Base-by-base conservation (phyloP, 2,888 invertebrate genomes). In the Gortyna flavago region DNA sequence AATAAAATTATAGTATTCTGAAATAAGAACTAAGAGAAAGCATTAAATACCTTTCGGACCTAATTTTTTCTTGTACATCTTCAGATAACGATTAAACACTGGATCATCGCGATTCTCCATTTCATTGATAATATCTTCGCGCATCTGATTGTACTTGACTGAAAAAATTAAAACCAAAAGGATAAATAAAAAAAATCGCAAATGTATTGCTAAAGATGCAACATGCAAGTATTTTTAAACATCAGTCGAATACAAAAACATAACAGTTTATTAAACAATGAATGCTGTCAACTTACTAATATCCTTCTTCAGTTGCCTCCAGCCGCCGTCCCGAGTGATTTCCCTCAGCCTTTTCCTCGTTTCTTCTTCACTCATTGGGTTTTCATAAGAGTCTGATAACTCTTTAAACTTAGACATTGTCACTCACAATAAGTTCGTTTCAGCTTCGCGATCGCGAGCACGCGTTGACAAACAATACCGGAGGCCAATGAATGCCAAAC, bases 21-120 rank as follows among this genome's bases (percentile, higher is more conserved):
- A 64, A 54, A 32, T 41, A 1, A 18, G 0, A 44, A 35, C 0
- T 21, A 35, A 54, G 32, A 76, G 16, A 29, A 13, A 18, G 51
- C 21, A 35, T 8, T 48, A 35, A 35, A 2, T 57, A 77, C 76
- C 57, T n/a, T 35, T 2, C 25, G 18, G 18, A 1, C 25, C 21
- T 54, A 76, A 29, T 0, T 9, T 13, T 18, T 1, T 18, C 25
- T 77, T 77, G 25, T 44, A 77, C 29, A 25, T 16, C 9, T 44
- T 1, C 35, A 76, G 18, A 25, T 48, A 29, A 3, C 18, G 18
- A 16, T 44, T 29, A 13, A 65, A 76, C 38, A 59, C 16, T 0
- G 57, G 77, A 65, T 76, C 51, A 8, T 13, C 0, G 0, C 38
- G 7, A 5, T 76, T 77, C 3, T 76, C 77, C 77, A 76, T 76